These are phyloP conservation scores for Arrhopalites spinosus DNA, from an alignment of 2,888 invertebrate genomes.

Conservation along the genomic window DNA sequence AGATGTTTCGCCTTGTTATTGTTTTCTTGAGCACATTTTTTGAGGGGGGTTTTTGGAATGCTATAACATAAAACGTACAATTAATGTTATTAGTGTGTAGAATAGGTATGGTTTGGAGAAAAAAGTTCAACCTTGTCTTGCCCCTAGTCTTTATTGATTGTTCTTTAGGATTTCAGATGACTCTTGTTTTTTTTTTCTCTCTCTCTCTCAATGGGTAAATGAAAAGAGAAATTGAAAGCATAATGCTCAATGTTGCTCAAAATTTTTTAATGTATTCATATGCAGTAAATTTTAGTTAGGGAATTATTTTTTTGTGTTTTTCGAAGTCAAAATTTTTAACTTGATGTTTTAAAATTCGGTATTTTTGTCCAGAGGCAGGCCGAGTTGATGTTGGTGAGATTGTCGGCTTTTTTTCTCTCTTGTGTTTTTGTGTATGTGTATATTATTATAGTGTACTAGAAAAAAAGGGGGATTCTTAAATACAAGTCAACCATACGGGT, in stretches of 20 bases:
- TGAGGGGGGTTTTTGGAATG: not conserved
- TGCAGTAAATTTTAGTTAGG: not conserved
- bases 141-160: slow-evolving; percentile 7
- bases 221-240: not conserved
- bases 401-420: not conserved
- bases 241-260: not conserved
- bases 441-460: not conserved
- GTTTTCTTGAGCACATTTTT: not conserved
- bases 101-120: not conserved
- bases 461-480: no score
- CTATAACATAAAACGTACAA: slow-evolving; percentile 7
- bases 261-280: not conserved
- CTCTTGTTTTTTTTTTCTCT: not conserved
- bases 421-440: not conserved
- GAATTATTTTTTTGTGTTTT: not conserved
- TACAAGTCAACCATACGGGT: no score
- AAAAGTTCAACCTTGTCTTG: slow-evolving; percentile 11
- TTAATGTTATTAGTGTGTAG: slow-evolving; percentile 5
- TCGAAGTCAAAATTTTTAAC: no score
- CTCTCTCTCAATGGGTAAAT: not conserved
- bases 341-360: not conserved
- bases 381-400: slow-evolving; percentile 1
- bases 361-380: slow-evolving; percentile 11
- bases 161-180: not conserved
- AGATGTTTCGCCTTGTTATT: not conserved